phyloP scores from a whole-genome alignment of 1,140 invertebrate genomes.

The Hylaeus volcanicus region DNA sequence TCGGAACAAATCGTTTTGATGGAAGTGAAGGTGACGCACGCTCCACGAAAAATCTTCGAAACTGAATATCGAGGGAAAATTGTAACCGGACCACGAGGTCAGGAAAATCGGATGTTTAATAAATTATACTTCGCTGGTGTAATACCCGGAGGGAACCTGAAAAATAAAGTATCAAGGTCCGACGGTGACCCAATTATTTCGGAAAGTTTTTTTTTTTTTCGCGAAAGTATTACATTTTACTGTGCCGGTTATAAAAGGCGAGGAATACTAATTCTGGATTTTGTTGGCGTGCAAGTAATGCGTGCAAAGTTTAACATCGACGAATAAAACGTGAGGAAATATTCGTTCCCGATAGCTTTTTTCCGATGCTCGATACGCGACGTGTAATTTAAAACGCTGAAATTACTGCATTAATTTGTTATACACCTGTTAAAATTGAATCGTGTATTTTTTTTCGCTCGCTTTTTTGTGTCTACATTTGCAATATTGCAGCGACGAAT shows the following conservation, averaged over 20 bases:
- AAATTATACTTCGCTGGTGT: too few species aligned
- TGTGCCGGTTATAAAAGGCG: background rate
- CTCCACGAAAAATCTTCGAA: too few species aligned
- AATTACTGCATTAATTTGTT: background rate
- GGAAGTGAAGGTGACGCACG: too few species aligned
- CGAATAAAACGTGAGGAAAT: background rate
- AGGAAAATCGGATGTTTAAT: too few species aligned
- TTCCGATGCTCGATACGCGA: background rate
- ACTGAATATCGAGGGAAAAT: too few species aligned
- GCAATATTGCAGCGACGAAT: too few species aligned
- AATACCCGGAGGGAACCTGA: background rate
- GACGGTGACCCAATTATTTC: slow-evolving; percentile 5
- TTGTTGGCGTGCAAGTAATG: background rate
- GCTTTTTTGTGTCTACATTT: too few species aligned
- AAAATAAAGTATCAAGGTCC: background rate
- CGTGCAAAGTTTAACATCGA: background rate
- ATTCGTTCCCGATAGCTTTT: background rate
- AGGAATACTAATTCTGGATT: background rate
- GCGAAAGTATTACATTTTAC: background rate
- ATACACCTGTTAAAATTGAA: background rate
- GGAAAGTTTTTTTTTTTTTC: background rate
- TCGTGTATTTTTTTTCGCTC: background rate
- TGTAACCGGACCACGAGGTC: too few species aligned
- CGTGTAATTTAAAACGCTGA: background rate
- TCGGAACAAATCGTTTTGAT: too few species aligned